Conservation (phyloP, 1,140 invertebrate species). For the Brachystomella parvula region DNA sequence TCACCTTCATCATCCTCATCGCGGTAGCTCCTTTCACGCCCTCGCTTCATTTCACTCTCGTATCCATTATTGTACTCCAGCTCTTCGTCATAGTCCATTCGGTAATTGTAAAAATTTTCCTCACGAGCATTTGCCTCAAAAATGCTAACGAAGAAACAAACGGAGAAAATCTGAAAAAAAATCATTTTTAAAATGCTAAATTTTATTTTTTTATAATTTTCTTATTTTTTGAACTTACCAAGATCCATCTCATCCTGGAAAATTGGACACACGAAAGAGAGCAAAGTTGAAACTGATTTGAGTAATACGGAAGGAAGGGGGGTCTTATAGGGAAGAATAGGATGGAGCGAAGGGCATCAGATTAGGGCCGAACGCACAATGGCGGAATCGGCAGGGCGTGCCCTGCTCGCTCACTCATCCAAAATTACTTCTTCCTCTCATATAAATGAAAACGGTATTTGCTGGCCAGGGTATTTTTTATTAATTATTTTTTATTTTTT, state of each 20-base stretch:
- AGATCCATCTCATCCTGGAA: neutral
- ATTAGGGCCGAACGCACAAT: neutral
- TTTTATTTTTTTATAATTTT: neutral
- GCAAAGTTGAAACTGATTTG: neutral
- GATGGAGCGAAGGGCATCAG: neutral
- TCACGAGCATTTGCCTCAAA: neutral
- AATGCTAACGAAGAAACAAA: neutral
- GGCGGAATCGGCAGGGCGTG: neutral
- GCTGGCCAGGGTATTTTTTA: neutral
- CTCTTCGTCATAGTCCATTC: conserved; percentile 12
- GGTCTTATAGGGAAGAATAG: neutral
- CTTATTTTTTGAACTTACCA: neutral
- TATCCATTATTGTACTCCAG: neutral
- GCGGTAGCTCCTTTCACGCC: neutral
- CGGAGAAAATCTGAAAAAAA: neutral
- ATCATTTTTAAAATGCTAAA: neutral
- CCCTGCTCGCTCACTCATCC: neutral
- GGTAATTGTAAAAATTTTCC: conserved; percentile 13
- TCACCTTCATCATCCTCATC: neutral
- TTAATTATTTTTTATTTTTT: neutral
- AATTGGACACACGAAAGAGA: neutral
- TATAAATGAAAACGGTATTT: neutral
- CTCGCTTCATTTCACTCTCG: neutral
- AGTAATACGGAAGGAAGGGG: neutral
- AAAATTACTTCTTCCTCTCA: neutral